Percentiles rank a stretch among this genome's conserved stretches.
phyloP scores from a whole-genome alignment of 2,113 vertebrate species.

The Colistium nudipinnis region DNA sequence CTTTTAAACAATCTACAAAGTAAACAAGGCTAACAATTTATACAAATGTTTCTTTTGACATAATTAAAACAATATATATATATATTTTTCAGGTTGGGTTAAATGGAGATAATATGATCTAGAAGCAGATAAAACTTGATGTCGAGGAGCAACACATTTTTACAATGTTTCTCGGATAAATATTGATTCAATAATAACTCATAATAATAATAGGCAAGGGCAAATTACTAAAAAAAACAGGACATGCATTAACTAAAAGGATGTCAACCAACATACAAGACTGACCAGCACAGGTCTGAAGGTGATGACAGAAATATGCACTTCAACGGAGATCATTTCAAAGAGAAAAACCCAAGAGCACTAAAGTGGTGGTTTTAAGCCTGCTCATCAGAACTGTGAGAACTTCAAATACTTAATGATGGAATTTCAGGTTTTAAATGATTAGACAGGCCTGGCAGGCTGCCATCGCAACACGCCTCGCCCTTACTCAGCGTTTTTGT shows the following conservation, averaged over 20 bases:
- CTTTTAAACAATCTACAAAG: neutral
- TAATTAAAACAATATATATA: neutral
- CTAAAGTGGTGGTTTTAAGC: neutral
- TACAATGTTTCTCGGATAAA: no score
- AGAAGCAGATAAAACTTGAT: neutral
- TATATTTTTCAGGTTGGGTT: neutral
- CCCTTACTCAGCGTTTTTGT: neutral
- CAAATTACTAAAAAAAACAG: constrained; percentile 12
- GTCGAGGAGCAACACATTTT: no score
- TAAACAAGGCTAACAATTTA: no score
- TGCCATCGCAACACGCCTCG: neutral
- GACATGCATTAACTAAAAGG: constrained; percentile 10
- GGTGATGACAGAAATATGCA: neutral
- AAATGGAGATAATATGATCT: neutral
- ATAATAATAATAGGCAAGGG: constrained; percentile 17
- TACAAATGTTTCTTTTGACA: neutral
- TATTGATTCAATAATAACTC: no score
- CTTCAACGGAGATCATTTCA: neutral
- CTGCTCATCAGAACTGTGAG: constrained; percentile 24
- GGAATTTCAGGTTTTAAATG: neutral
- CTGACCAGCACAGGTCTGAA: neutral
- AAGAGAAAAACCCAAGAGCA: neutral
- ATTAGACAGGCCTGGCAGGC: neutral
- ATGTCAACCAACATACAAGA: neutral
- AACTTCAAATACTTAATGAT: neutral